Evolutionary conservation across 2,888 invertebrate genomes (phyloP).

Genomic region (Platypus cylindrus): DNA sequence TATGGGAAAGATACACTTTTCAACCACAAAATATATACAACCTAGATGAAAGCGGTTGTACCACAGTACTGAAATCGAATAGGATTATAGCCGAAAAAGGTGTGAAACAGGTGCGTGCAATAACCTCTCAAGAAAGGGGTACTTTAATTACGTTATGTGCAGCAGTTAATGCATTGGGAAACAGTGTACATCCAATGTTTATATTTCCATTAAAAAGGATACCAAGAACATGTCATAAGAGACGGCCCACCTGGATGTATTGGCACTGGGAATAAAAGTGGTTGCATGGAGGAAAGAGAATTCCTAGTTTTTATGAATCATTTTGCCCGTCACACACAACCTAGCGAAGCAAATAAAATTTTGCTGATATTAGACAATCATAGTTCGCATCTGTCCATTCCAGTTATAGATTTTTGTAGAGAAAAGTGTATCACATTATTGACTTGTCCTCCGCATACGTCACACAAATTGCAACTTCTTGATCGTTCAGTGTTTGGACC

Average conservation of each 20-base stretch:
- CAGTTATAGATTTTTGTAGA: conserved; percentile 5
- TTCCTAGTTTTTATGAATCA: conserved; percentile 4
- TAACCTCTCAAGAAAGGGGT: conserved; percentile 3
- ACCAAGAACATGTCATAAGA: conserved; percentile 7
- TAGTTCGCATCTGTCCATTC: conserved; percentile 6
- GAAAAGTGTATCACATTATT: conserved; percentile 7
- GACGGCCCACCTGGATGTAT: conserved; percentile 3
- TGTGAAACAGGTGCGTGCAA: conserved; percentile 2
- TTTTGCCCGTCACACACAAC: not conserved
- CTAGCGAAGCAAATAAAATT: not conserved
- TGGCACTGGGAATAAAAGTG: conserved; percentile 3
- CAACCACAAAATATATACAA: not conserved
- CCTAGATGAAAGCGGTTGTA: conserved; percentile 3
- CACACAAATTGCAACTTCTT: conserved; percentile 7
- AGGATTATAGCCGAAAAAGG: conserved; percentile 4
- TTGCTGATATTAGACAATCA: conserved; percentile 5
- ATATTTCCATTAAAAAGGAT: conserved; percentile 1
- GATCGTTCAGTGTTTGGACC: conserved; percentile 8
- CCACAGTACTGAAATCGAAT: conserved; percentile 4
- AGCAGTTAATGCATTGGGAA: conserved; percentile 1
- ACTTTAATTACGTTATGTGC: conserved; percentile 1
- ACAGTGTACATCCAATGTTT: conserved; percentile 3
- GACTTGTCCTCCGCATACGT: conserved; percentile 7
- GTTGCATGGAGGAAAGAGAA: conserved; percentile 1
- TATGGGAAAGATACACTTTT: not conserved